Percentiles rank a stretch among this genome's conserved stretches.
Conservation (phyloP, 53 echinoderm and acorn worm species). For the Astropecten irregularis region DNA sequence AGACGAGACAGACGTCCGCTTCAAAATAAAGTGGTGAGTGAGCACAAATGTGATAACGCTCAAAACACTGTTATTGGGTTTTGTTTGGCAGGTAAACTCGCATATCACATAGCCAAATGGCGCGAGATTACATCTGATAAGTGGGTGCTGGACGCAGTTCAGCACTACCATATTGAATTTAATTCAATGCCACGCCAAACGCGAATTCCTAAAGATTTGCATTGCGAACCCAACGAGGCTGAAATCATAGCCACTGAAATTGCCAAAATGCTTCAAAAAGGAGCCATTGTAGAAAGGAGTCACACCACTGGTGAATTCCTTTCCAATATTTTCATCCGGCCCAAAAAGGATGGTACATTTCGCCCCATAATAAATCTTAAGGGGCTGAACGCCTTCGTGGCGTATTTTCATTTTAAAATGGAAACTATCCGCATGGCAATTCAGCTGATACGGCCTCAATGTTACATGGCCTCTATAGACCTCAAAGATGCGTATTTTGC, state of each 20-base stretch:
- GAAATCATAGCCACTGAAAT: constrained; percentile 11
- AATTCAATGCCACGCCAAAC: not conserved
- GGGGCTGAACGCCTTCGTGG: constrained; percentile 9
- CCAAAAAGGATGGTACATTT: constrained; percentile 46
- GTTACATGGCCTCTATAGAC: constrained; percentile 14
- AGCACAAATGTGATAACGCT: not conserved
- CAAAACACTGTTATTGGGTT: not conserved
- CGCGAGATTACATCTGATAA: constrained; percentile 7
- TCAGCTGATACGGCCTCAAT: not conserved
- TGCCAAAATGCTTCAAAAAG: not conserved
- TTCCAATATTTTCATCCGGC: constrained; percentile 45
- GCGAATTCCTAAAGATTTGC: not conserved
- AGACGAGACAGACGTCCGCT: not conserved
- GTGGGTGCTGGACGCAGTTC: constrained; percentile 6
- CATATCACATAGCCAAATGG: constrained; percentile 1
- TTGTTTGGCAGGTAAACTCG: constrained; percentile 1
- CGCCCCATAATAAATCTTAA: constrained; percentile 32
- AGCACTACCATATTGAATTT: constrained; percentile 41
- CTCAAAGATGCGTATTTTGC: constrained; percentile 23
- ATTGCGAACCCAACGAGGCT: not conserved
- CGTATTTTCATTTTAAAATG: constrained; percentile 53
- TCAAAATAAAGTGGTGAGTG: not conserved
- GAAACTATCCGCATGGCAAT: constrained; percentile 21
- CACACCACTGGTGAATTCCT: too few species aligned
- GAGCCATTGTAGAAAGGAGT: not conserved